These are phyloP conservation scores for Argyra leucocephala DNA, from an alignment of 2,888 invertebrate species.

Conservation along the genomic window DNA sequence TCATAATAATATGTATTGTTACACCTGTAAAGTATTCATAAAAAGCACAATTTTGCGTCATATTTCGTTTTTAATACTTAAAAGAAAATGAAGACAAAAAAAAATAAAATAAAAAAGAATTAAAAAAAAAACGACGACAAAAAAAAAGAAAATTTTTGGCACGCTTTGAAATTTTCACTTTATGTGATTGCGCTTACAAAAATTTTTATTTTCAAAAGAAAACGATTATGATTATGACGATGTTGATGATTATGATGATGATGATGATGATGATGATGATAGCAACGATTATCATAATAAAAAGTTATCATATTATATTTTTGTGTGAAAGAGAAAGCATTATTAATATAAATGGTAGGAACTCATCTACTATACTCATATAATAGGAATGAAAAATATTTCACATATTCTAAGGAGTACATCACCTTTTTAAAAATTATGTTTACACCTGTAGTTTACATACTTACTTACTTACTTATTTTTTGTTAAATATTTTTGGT, in stretches of 20 bases:
- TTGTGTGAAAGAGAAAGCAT: background rate
- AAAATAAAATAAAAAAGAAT: no score
- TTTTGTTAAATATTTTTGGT: no score
- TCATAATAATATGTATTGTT: no score
- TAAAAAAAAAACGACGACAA: no score
- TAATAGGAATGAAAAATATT: background rate
- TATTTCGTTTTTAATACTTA: no score
- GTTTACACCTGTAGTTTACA: background rate
- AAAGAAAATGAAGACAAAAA: no score
- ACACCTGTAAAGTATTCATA: no score
- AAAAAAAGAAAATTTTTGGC: no score
- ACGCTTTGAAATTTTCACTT: background rate
- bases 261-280: background rate
- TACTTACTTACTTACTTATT: no score
- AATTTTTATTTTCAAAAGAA: background rate
- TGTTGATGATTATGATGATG: background rate
- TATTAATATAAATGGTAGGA: background rate
- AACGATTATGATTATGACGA: background rate
- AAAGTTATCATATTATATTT: background rate
- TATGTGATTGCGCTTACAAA: background rate
- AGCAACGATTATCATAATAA: no score
- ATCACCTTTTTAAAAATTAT: background rate
- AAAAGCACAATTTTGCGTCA: no score
- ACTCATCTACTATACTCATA: background rate
- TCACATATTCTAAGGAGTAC: background rate